Base-by-base conservation (phyloP, 2,113 vertebrate species). In the Larimichthys polyactis region DNA sequence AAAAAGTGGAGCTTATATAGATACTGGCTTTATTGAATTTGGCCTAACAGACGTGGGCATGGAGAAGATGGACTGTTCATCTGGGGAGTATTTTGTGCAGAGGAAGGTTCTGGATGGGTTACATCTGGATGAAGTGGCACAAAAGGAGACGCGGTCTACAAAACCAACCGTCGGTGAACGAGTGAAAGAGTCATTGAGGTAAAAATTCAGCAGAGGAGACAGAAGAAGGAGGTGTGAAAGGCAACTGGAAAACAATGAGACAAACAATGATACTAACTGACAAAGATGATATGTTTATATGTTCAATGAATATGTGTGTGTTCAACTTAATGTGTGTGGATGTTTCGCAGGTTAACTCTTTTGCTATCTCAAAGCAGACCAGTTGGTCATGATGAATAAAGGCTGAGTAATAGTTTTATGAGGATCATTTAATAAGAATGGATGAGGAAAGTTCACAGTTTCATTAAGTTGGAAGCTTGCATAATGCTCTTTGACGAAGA, bases 101-200 rank as follows among this genome's bases (percentile, higher is more conserved):
- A 90, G 94, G 59, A 65, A 87, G 0, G 87, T 95, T 55, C 84
- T 99, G 81, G 95, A 94, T 32, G 96, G 98, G 90, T 80, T 93
- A 2, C 80, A 93, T 3, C 92, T 99, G 83, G 96, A 98, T 69
- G 91, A 94, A 58, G 83, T 97, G 77, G 97, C 94, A 0, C 94
- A 86, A 22, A 91, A 95, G 85, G 88, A 83, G 77, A 90, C 70
- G 1, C 87, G 75, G 79, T 54, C 52, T 2, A 7, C 24, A 0
- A 36, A 86, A 43, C 69, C 78, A 10, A 88, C 89, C 0, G 20
- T 95, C 65, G 67, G 52, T 3, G 75, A 94, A 11, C 82, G n/a
- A 11, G 15, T 93, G 43, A 92, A 89, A 57, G 77, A 91, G 27
- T 89, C 78, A 1, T 15, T 94, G 1, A 94, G 80, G 70, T 80